A percentile compares a stretch with the other conserved stretches of the same genome.
These are phyloP conservation scores for Gallinago stenura DNA, from an alignment of 2,797 vertebrate species.

Conservation along the genomic window DNA sequence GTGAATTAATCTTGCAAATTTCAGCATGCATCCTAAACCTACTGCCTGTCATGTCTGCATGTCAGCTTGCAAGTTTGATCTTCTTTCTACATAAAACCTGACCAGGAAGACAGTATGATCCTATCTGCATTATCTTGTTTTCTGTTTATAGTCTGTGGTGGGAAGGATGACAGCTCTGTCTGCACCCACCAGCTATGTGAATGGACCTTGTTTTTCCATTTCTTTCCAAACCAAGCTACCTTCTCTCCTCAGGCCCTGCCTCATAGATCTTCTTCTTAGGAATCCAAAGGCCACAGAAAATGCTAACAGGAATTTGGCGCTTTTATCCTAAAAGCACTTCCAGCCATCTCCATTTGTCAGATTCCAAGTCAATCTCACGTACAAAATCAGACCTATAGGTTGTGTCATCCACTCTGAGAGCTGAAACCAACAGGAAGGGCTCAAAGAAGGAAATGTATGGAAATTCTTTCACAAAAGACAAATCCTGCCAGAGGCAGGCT, in stretches of 20 bases:
- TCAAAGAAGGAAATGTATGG: background rate
- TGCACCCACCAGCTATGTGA: fast-evolving
- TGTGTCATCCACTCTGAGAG: background rate
- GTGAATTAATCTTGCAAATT: background rate
- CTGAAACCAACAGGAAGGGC: background rate
- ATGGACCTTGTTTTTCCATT: background rate
- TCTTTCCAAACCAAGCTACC: background rate
- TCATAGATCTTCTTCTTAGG: background rate
- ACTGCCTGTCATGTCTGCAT: background rate
- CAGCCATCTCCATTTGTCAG: background rate
- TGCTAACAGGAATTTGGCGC: background rate
- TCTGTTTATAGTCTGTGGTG: background rate
- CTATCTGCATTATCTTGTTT: background rate
- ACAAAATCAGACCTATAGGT: background rate
- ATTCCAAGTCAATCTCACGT: background rate
- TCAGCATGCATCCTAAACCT: background rate
- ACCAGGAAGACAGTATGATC: background rate
- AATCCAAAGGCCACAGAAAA: background rate
- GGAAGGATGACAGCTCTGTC: background rate
- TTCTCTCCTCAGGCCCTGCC: background rate
- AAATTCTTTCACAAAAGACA: conserved; percentile 28
- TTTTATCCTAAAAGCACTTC: background rate
- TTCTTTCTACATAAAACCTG: background rate
- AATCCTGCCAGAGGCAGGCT: background rate
- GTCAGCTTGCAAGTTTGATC: background rate